Conservation (phyloP, 2,113 vertebrate species). For the Macaca mulatta region DNA sequence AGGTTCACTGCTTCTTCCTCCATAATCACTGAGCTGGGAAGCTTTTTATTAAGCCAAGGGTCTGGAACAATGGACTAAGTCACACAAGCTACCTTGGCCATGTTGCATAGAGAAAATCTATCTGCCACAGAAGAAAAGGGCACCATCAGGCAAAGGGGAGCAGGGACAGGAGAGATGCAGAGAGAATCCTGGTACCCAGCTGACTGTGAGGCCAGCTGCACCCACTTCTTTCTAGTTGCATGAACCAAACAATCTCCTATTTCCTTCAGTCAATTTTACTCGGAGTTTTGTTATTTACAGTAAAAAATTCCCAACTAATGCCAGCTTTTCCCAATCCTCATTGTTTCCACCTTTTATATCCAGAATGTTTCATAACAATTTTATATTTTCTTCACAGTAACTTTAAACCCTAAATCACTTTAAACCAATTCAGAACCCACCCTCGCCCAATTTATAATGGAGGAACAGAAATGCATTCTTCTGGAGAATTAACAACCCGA, state of each 20-base stretch:
- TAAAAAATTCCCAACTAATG: background rate
- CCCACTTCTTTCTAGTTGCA: background rate
- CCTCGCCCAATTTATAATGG: background rate
- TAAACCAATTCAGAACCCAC: background rate
- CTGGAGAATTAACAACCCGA: background rate
- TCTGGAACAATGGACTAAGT: background rate
- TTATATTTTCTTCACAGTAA: background rate
- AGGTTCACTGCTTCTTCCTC: background rate
- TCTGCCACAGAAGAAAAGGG: background rate
- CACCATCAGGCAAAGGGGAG: background rate
- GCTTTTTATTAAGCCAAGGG: background rate
- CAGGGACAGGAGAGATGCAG: background rate
- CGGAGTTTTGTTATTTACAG: background rate
- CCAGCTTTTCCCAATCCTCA: background rate
- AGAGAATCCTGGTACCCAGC: background rate
- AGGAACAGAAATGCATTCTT: background rate
- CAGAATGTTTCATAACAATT: background rate
- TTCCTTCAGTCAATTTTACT: background rate
- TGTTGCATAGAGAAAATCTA: background rate
- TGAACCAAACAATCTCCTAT: background rate
- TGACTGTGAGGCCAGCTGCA: fast-evolving
- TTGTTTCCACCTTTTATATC: background rate
- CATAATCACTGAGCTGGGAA: background rate
- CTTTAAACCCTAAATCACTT: conserved; percentile 12
- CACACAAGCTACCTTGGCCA: background rate